A percentile compares a stretch with the other conserved stretches of the same genome.
These are phyloP conservation scores for Copidosoma aretas DNA, from an alignment of 2,888 invertebrate genomes.

Conservation along the genomic window DNA sequence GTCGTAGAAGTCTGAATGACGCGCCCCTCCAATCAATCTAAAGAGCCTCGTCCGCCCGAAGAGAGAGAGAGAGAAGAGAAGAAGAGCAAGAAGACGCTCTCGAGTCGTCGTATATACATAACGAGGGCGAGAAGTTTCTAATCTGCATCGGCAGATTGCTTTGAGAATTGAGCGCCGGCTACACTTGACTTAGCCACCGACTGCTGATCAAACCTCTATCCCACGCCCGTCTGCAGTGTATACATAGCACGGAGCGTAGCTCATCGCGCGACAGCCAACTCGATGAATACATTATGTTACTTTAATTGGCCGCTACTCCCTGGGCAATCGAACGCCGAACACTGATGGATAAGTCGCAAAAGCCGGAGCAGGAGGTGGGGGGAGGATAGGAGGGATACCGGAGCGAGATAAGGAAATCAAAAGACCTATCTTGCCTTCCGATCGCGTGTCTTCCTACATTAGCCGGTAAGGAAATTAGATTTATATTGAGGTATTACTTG, in stretches of 20 bases:
- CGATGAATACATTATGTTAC: constrained; percentile 61
- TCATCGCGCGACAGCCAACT: constrained; percentile 28
- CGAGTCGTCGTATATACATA: neutral
- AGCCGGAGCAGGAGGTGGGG: neutral
- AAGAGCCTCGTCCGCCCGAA: constrained; percentile 5
- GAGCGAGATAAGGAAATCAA: constrained; percentile 5
- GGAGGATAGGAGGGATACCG: neutral
- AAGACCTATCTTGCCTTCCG: neutral
- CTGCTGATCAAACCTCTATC: neutral
- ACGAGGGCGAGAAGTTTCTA: constrained; percentile 47
- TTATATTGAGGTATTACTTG: neutral
- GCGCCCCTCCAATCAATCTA: constrained; percentile 31
- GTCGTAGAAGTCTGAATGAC: neutral
- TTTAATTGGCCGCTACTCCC: constrained; percentile 57
- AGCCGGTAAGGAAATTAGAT: neutral
- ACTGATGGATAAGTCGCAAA: constrained; percentile 3
- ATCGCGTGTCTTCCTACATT: neutral
- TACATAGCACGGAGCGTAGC: too few species aligned
- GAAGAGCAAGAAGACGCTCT: neutral
- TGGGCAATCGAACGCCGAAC: constrained; percentile 35
- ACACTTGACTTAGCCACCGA: neutral
- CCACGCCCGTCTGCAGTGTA: constrained; percentile 15
- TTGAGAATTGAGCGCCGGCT: constrained; percentile 60
- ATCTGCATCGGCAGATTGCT: constrained; percentile 63
- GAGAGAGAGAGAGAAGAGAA: neutral